Conservation (phyloP, 37 sponge, comb jelly and placozoan species). For the Chondrilla cf. caribensis region DNA sequence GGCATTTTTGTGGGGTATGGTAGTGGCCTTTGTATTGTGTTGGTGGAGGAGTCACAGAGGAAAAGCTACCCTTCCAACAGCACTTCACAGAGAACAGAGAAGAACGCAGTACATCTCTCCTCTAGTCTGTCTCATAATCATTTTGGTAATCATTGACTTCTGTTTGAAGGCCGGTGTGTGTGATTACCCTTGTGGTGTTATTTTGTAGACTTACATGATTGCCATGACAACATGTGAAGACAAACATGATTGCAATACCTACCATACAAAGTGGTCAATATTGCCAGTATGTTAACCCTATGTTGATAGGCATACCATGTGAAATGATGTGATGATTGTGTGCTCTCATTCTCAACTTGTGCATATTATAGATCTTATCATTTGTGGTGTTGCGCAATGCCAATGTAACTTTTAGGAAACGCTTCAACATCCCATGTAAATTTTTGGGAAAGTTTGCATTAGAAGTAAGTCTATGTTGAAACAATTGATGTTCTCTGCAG, state of each 20-base stretch:
- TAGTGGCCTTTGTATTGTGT: neutral
- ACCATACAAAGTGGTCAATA: conserved; percentile 18
- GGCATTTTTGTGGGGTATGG: conserved; percentile 3
- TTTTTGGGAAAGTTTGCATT: neutral
- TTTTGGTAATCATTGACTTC: neutral
- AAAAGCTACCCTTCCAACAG: neutral
- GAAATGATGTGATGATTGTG: too few relatives aligned
- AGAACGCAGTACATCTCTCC: neutral
- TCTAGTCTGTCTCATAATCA: neutral
- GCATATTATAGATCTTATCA: neutral
- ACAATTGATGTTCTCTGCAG: too few relatives aligned
- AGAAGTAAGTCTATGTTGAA: neutral
- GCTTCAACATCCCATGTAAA: neutral
- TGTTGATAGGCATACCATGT: too few relatives aligned
- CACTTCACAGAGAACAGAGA: neutral
- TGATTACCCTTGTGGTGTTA: neutral
- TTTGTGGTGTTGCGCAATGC: conserved; percentile 22
- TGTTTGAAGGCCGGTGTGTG: neutral
- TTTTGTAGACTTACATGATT: neutral
- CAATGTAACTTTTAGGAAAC: neutral
- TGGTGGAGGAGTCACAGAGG: neutral
- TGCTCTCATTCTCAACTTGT: too few relatives aligned
- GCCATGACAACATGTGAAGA: neutral
- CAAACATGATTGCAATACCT: conserved; percentile 13
- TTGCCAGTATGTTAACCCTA: neutral